Conservation (phyloP, 64 coral and sea anemone genomes). For the Porites lutea region DNA sequence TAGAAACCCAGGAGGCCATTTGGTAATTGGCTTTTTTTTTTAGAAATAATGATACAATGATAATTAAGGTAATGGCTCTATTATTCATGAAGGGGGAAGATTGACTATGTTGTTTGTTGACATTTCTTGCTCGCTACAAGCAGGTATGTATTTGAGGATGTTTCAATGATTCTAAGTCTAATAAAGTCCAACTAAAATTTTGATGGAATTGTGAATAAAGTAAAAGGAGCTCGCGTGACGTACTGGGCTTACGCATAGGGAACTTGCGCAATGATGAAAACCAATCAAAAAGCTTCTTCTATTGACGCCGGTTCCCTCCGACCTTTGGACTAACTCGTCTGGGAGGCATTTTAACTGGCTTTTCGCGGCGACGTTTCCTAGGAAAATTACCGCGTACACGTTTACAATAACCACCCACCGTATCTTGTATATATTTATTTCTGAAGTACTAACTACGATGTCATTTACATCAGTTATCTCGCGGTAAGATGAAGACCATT, state of each 20-base stretch:
- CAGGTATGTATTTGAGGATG: too few relatives aligned
- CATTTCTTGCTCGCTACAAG: too few relatives aligned
- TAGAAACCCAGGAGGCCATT: too few relatives aligned
- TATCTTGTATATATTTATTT: slow-evolving; percentile 66
- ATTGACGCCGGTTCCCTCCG: not conserved
- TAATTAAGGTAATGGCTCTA: too few relatives aligned
- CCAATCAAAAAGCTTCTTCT: slow-evolving; percentile 19
- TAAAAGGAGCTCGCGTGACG: not conserved
- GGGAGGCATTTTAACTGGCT: not conserved
- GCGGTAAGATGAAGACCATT: slow-evolving; percentile 49
- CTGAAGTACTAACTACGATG: slow-evolving; percentile 32
- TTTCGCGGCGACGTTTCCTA: slow-evolving; percentile 25
- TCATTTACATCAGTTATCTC: slow-evolving; percentile 88
- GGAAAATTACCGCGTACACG: slow-evolving; percentile 10
- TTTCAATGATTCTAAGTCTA: too few relatives aligned
- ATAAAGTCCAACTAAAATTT: too few relatives aligned
- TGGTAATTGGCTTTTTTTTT: too few relatives aligned
- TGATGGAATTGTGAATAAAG: too few relatives aligned
- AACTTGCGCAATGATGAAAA: slow-evolving; percentile 7
- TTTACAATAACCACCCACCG: slow-evolving; percentile 25
- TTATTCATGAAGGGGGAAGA: too few relatives aligned
- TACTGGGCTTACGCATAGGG: not conserved
- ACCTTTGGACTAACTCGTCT: slow-evolving; percentile 43
- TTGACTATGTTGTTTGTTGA: too few relatives aligned
- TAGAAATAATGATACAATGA: too few relatives aligned